Conservation (phyloP, 1,140 invertebrate species). For the Elymnias hypermnestra region DNA sequence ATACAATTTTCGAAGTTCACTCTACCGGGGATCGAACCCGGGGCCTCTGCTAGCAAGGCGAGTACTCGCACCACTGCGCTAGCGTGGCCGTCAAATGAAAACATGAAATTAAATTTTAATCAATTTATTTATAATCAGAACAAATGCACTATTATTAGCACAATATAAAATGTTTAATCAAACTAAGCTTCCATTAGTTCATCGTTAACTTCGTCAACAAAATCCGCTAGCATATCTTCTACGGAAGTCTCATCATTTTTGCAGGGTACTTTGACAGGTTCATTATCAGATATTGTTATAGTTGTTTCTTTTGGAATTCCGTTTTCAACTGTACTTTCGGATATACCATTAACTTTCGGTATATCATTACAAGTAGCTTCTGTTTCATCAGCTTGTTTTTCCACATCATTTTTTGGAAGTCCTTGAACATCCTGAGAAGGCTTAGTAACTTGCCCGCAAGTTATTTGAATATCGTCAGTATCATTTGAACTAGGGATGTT, state of each 20-base stretch:
- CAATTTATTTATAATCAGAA: neutral
- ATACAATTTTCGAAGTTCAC: no score
- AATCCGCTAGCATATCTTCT: slow-evolving; percentile 68
- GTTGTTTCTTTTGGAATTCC: slow-evolving; percentile 12
- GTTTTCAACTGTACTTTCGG: slow-evolving; percentile 24
- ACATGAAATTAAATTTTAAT: no score
- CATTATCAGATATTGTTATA: slow-evolving; percentile 8
- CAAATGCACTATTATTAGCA: slow-evolving; percentile 14
- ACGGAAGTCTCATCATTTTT: slow-evolving; percentile 39
- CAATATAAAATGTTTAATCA: slow-evolving; percentile 4
- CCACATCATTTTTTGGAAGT: slow-evolving; percentile 26
- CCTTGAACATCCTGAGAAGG: slow-evolving; percentile 45
- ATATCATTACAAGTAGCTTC: slow-evolving; percentile 11
- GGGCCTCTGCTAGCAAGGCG: no score
- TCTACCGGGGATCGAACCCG: no score
- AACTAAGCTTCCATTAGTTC: slow-evolving; percentile 17
- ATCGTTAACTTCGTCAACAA: slow-evolving; percentile 65
- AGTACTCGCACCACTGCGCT: no score
- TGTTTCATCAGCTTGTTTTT: slow-evolving; percentile 27
- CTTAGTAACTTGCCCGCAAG: slow-evolving; percentile 47
- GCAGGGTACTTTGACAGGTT: slow-evolving; percentile 4
- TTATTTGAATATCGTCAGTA: slow-evolving; percentile 58
- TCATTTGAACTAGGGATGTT: slow-evolving; percentile 53
- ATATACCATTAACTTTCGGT: slow-evolving; percentile 36
- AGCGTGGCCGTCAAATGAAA: no score